Evolutionary conservation across 1,140 invertebrate genomes (phyloP).

Genomic region (Platyura marginata): DNA sequence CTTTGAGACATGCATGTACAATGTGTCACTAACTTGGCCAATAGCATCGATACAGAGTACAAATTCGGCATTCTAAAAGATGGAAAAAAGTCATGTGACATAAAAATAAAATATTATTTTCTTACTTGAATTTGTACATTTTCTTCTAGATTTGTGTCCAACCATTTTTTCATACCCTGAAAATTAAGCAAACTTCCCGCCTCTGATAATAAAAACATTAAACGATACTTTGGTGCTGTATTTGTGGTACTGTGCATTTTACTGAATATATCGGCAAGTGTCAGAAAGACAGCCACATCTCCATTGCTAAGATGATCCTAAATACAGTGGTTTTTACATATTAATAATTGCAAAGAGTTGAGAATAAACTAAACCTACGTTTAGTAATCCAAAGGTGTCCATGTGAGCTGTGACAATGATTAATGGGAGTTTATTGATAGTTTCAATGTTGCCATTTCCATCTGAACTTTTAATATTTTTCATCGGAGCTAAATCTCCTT

Average conservation of each 20-base stretch:
- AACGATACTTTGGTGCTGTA: conserved; percentile 67
- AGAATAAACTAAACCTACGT: conserved; percentile 40
- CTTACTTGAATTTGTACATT: conserved; percentile 44
- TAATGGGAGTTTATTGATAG: conserved; percentile 57
- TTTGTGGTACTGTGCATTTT: conserved; percentile 66
- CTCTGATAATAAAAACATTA: conserved; percentile 81
- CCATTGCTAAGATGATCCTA: conserved; percentile 26
- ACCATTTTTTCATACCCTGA: conserved; percentile 88
- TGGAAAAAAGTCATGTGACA: too few relatives aligned
- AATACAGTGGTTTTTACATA: too few relatives aligned
- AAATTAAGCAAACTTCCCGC: conserved; percentile 86
- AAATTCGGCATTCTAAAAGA: conserved; percentile 62
- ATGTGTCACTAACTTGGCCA: conserved; percentile 31
- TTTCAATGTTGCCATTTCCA: conserved; percentile 55
- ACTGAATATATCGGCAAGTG: conserved; percentile 79
- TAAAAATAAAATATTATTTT: conserved; percentile 3
- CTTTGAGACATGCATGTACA: conserved; percentile 91
- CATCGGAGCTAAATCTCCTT: conserved; percentile 57
- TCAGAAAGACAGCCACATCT: conserved; percentile 73
- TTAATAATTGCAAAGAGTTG: too few relatives aligned
- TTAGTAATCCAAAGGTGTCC: conserved; percentile 72
- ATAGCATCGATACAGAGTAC: conserved; percentile 85
- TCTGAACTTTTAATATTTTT: conserved; percentile 26
- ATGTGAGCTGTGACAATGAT: conserved; percentile 85
- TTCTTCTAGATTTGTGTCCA: conserved; percentile 77